phyloP scores from a whole-genome alignment of 2,797 vertebrate genomes.

The Chloroceryle inda region DNA sequence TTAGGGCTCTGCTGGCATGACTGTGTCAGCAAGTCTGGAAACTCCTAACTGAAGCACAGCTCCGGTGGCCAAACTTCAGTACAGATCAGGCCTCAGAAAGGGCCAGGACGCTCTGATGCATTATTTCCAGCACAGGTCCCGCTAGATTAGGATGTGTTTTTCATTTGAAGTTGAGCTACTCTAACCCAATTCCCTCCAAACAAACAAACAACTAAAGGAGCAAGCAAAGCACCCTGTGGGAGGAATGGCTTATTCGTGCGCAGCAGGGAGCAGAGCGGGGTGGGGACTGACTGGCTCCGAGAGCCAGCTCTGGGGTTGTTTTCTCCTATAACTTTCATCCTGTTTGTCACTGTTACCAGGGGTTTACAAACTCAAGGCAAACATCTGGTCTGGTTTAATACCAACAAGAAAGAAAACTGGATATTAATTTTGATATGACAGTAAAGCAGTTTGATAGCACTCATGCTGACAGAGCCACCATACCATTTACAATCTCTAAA shows the following conservation, averaged over 20 bases:
- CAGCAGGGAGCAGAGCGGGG: not conserved
- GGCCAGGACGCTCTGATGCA: not conserved
- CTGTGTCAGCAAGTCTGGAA: constrained; percentile 25
- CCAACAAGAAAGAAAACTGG: constrained; percentile 34
- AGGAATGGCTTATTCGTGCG: not conserved
- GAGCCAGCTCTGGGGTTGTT: not conserved
- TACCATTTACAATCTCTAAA: constrained; percentile 30
- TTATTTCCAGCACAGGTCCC: constrained; percentile 45
- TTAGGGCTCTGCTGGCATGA: not conserved
- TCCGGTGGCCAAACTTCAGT: not conserved
- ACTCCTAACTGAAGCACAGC: not conserved
- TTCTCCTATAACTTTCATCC: constrained; percentile 11
- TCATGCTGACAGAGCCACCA: not conserved
- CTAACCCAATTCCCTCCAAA: not conserved
- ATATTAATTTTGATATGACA: constrained; percentile 65
- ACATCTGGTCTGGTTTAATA: constrained; percentile 61
- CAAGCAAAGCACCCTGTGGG: not conserved
- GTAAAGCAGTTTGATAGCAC: constrained; percentile 23
- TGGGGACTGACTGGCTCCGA: not conserved
- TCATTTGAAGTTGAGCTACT: constrained; percentile 28
- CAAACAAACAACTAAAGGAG: not conserved
- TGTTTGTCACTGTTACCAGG: constrained; percentile 53
- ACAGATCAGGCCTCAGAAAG: not conserved
- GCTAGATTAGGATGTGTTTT: constrained; percentile 1
- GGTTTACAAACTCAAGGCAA: constrained; percentile 10